These are phyloP conservation scores for Spodoptera frugiperda DNA, from an alignment of 1,140 invertebrate genomes.

Conservation along the genomic window DNA sequence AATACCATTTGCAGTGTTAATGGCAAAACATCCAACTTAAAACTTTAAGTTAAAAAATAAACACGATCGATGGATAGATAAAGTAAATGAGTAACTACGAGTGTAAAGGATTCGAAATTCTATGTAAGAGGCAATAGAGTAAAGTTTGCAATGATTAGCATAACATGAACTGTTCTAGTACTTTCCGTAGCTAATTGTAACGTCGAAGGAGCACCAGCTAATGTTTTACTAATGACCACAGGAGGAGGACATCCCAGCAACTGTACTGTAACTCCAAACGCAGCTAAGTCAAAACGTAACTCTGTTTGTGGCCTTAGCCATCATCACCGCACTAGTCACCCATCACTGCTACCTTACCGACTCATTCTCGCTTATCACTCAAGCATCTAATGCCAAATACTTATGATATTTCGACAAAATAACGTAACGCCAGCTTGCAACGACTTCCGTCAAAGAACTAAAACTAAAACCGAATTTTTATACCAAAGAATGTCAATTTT, in stretches of 20 bases:
- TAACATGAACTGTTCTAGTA: background rate
- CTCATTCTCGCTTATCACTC: slow-evolving; percentile 79
- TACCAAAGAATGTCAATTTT: slow-evolving; percentile 64
- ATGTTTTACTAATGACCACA: slow-evolving; percentile 56
- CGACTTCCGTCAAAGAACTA: slow-evolving; percentile 37
- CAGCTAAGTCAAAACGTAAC: slow-evolving; percentile 82
- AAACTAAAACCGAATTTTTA: slow-evolving; percentile 26
- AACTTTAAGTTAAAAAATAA: too few species aligned
- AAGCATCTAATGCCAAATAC: slow-evolving; percentile 54
- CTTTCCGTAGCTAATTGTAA: slow-evolving; percentile 5
- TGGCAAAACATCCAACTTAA: too few species aligned
- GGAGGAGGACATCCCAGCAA: slow-evolving; percentile 83
- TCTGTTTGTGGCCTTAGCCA: slow-evolving; percentile 77
- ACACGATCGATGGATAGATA: too few species aligned
- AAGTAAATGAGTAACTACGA: too few species aligned
- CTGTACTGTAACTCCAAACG: slow-evolving; percentile 76
- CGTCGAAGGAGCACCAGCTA: background rate
- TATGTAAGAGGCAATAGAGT: too few species aligned
- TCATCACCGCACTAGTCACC: slow-evolving; percentile 73
- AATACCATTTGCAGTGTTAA: too few species aligned
- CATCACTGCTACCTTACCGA: slow-evolving; percentile 81
- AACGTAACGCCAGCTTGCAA: slow-evolving; percentile 53
- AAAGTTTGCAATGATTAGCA: background rate
- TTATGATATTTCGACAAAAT: slow-evolving; percentile 52
- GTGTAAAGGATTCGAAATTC: too few species aligned